Evolutionary conservation across 2,797 vertebrate species (phyloP).

Genomic region (Sandelia bainsii): DNA sequence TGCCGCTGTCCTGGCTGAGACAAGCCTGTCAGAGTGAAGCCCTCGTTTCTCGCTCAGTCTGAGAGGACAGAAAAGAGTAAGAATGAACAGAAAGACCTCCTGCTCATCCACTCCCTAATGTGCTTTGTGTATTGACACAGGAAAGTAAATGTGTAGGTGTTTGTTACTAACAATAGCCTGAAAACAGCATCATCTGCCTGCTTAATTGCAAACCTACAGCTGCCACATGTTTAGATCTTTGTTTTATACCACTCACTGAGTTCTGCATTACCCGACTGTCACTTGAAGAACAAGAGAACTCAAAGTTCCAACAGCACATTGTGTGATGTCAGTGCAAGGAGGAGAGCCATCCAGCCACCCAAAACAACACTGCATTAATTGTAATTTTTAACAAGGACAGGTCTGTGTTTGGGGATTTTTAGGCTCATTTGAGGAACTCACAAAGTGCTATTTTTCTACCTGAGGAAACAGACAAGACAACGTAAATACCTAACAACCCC

Average conservation of each 20-base stretch:
- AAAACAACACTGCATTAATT: too few species aligned
- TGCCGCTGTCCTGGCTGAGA: conserved; percentile 46
- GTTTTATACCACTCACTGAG: background rate
- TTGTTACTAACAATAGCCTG: conserved; percentile 60
- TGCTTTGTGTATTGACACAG: conserved; percentile 68
- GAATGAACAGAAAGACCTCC: conserved; percentile 57
- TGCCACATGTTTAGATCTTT: conserved; percentile 1
- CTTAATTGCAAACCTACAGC: conserved; percentile 25
- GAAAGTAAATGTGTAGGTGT: conserved; percentile 78
- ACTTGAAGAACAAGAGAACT: too few species aligned
- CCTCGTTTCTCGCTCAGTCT: conserved; percentile 38
- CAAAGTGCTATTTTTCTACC: too few species aligned
- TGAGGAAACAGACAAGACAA: too few species aligned
- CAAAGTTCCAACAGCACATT: too few species aligned
- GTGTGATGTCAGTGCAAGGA: too few species aligned
- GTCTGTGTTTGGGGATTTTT: too few species aligned
- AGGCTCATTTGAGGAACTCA: too few species aligned
- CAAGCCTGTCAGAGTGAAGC: conserved; percentile 43
- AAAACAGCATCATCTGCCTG: background rate
- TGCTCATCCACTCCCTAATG: conserved; percentile 52
- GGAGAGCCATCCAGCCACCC: too few species aligned
- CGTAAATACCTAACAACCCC: too few species aligned
- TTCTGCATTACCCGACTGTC: background rate
- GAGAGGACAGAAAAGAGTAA: conserved; percentile 41
- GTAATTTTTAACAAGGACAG: too few species aligned